These are phyloP conservation scores for Passer montanus DNA, from an alignment of 2,113 vertebrate species.

Conservation along the genomic window DNA sequence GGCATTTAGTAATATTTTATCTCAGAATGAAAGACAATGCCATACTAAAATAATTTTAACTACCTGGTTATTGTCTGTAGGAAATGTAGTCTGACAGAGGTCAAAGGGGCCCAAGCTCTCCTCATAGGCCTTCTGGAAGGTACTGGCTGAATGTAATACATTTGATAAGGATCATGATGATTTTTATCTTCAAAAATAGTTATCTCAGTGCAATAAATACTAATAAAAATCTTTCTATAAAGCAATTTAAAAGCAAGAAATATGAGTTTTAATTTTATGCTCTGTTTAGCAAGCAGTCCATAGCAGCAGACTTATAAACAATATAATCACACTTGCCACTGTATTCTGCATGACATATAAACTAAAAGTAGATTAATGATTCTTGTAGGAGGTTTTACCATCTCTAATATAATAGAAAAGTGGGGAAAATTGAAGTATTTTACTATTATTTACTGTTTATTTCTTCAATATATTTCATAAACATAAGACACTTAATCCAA, in stretches of 20 bases:
- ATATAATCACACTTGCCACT: not conserved
- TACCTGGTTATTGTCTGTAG: not conserved
- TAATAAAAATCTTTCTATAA: not conserved
- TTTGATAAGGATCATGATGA: not conserved
- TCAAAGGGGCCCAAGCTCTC: not conserved
- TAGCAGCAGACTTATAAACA: not conserved
- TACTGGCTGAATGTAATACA: not conserved
- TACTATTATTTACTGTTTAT: not conserved
- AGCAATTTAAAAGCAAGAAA: not conserved
- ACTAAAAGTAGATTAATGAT: not conserved
- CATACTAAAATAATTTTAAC: not conserved
- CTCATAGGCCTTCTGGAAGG: not conserved
- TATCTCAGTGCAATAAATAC: not conserved
- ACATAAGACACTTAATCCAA: not conserved
- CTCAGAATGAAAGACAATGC: not conserved
- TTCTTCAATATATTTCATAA: not conserved
- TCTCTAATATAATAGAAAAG: not conserved
- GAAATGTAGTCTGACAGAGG: rapidly evolving
- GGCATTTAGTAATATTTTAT: not conserved
- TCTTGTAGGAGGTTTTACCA: not conserved
- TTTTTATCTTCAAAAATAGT: not conserved
- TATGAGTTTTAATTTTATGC: slow-evolving; percentile 9
- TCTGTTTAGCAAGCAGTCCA: not conserved
- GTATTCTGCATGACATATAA: not conserved
- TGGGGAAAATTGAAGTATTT: not conserved